Evolutionary conservation across 2,797 vertebrate species (phyloP), one percentile per base, ranked within the genome.

Genomic region (Myotis planiceps): DNA sequence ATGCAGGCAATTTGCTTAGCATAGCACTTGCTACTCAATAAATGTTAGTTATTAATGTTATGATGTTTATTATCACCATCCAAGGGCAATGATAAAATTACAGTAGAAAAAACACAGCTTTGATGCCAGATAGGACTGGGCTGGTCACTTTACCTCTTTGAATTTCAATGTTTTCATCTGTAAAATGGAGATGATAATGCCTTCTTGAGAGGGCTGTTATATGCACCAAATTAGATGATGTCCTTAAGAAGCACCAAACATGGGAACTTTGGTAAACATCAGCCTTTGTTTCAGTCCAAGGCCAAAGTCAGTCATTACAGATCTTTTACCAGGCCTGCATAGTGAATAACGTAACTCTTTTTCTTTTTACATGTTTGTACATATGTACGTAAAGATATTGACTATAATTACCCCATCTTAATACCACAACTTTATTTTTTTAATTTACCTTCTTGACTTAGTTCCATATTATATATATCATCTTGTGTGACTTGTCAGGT

Each of bases 41-140:
- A 94, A 81, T 76, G 42, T 51, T 93, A 71, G 65, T 86, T 32
- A 27, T 94, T 96, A 78, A 53, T 66, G 65, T 45, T 27, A 39
- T 72, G 27, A 71, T 89, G 65, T 80, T 71, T 94, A 65, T 93
- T 42, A 85, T 90, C 53, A 80, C 58, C 29, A 72, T 89, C 32
- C 39, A 83, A 94, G 65, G 63, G 39, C 89, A 89, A 63, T 25
- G 80, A 9, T 6, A 65, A 42, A 82, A 93, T 83, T 47, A 14
- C 3, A 88, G 79, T 32, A 63, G 69, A 37, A 76, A 49, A 16
- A 87, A 15, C 7, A 55, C 3, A 60, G 27, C 37, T 58, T 27
- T 29, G 42, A 69, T 51, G 29, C 49, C 49, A 95, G 23, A n/a
- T 12, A 75, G 19, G 5, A 78, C 18, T 12, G 12, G 51, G 2